phyloP scores from a whole-genome alignment of 2,888 invertebrate genomes.

The Exocentrus adspersus region DNA sequence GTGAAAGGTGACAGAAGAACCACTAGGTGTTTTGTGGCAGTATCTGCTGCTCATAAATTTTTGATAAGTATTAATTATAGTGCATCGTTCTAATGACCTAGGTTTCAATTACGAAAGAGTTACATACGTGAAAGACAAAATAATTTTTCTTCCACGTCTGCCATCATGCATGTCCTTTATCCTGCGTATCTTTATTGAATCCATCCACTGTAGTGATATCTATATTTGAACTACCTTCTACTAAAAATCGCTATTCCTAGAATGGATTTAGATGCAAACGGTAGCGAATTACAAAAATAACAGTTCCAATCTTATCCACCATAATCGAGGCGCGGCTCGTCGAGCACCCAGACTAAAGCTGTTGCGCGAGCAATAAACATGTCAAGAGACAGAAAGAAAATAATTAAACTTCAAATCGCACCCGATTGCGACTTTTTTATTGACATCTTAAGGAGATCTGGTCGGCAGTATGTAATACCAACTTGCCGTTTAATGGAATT shows the following conservation, averaged over 20 bases:
- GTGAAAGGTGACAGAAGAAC: too few species aligned
- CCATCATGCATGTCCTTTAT: too few species aligned
- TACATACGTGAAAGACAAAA: too few species aligned
- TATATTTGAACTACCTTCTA: background rate
- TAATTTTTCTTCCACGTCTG: too few species aligned
- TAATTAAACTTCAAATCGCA: constrained; percentile 20
- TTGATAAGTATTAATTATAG: too few species aligned
- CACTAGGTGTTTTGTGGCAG: too few species aligned
- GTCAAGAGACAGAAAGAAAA: constrained; percentile 18
- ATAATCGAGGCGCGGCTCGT: background rate
- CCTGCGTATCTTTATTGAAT: too few species aligned
- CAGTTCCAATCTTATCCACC: constrained; percentile 1
- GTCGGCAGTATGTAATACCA: background rate
- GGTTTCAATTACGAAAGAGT: too few species aligned
- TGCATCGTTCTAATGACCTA: too few species aligned
- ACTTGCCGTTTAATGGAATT: constrained; percentile 1
- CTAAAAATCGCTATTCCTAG: constrained; percentile 1
- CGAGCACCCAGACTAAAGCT: constrained; percentile 18
- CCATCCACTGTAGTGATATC: too few species aligned
- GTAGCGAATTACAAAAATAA: background rate
- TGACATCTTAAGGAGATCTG: background rate
- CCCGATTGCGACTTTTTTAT: constrained; percentile 9
- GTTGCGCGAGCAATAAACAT: constrained; percentile 17
- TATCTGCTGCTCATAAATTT: too few species aligned
- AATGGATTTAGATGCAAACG: constrained; percentile 1